phyloP scores from a whole-genome alignment of 2,888 invertebrate genomes.

The Leucophenga maculata region DNA sequence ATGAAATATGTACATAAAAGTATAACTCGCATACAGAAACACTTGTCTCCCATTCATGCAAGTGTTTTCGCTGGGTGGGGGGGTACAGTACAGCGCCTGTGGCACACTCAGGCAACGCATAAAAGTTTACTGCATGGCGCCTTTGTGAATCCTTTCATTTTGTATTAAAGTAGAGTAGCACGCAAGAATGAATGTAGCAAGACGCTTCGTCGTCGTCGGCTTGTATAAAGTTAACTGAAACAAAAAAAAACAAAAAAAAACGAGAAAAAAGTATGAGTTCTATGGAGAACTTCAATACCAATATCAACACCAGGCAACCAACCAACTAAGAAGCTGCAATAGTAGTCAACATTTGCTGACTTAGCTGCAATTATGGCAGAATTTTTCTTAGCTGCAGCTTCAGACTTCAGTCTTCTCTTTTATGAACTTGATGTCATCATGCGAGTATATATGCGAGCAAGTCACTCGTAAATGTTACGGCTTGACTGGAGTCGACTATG shows the following conservation, averaged over 20 bases:
- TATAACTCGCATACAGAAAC: no score
- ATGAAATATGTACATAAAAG: no score
- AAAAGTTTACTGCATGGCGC: slow-evolving; percentile 40
- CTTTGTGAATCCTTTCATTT: slow-evolving; percentile 54
- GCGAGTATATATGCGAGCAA: not conserved
- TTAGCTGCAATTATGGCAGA: slow-evolving; percentile 56
- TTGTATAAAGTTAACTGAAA: not conserved
- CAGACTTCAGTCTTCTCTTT: no score
- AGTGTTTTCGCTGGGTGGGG: no score
- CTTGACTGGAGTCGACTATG: slow-evolving; percentile 1
- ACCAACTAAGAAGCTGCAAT: not conserved
- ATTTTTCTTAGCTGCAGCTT: slow-evolving; percentile 38
- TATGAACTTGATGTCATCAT: slow-evolving; percentile 23
- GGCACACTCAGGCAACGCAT: slow-evolving; percentile 22
- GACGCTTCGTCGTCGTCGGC: not conserved
- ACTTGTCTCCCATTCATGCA: no score
- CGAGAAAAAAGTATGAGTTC: slow-evolving; percentile 23
- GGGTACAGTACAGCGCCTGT: no score
- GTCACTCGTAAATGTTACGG: slow-evolving; percentile 17
- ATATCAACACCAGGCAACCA: not conserved
- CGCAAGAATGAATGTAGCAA: not conserved
- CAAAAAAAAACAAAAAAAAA: no score
- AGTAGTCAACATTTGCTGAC: slow-evolving; percentile 58
- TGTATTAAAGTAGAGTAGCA: slow-evolving; percentile 39
- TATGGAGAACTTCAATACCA: slow-evolving; percentile 5